Evolutionary conservation across 2,888 invertebrate genomes (phyloP).

Genomic region (Ischnus inquisitorius): DNA sequence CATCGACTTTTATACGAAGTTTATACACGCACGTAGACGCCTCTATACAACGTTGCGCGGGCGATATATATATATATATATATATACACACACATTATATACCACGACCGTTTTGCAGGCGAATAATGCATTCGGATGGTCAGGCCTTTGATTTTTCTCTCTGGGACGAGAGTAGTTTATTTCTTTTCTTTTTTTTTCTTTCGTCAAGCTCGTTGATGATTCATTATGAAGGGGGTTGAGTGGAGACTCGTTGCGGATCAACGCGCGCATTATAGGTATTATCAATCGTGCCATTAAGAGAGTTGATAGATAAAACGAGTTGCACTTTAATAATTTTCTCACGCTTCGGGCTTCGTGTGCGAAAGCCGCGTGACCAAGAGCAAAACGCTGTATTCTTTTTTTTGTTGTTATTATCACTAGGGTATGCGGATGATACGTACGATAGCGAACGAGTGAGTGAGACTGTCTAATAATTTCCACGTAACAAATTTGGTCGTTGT

Average conservation of each 20-base stretch:
- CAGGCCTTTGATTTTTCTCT: conserved; percentile 36
- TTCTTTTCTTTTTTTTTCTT: conserved; percentile 21
- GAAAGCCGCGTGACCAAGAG: not conserved
- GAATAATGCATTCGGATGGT: conserved; percentile 25
- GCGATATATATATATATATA: conserved; percentile 26
- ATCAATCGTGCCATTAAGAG: conserved; percentile 65
- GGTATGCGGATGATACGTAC: conserved; percentile 39
- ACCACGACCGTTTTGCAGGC: conserved; percentile 16
- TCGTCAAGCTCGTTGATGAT: conserved; percentile 49
- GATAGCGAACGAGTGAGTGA: conserved; percentile 57
- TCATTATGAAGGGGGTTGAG: conserved; percentile 21
- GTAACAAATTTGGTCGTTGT: conserved; percentile 46
- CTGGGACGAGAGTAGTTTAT: conserved; percentile 35
- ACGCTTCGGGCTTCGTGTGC: not conserved
- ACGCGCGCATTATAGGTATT: conserved; percentile 52
- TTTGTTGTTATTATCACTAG: conserved; percentile 46
- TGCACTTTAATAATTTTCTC: conserved; percentile 39
- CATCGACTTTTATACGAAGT: conserved; percentile 54
- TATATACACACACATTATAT: conserved; percentile 23
- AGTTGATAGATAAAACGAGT: conserved; percentile 43
- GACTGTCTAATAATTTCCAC: conserved; percentile 51
- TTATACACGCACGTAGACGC: conserved; percentile 48
- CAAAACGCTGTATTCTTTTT: not conserved
- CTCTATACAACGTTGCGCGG: conserved; percentile 44
- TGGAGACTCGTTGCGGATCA: conserved; percentile 36